Conservation (phyloP, 2,113 vertebrate species). For the Cynopterus brachyotis region DNA sequence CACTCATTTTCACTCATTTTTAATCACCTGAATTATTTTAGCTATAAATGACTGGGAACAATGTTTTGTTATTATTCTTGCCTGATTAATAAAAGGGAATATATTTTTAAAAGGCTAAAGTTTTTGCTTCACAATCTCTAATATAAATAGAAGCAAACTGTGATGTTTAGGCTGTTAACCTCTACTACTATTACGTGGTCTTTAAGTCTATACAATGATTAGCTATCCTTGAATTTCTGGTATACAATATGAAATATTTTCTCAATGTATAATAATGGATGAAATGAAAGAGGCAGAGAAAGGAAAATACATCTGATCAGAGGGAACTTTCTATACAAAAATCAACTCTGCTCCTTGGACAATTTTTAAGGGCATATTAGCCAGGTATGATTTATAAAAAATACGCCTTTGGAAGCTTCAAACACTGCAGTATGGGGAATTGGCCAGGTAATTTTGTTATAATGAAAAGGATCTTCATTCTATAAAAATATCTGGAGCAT, state of each 20-base stretch:
- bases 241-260: neutral
- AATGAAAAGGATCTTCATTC: constrained; percentile 52
- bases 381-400: constrained; percentile 36
- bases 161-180: neutral
- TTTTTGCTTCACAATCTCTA: neutral
- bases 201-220: neutral
- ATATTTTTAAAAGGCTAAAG: neutral
- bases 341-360: neutral
- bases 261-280: neutral
- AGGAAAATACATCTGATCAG: neutral
- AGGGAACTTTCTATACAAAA: constrained; percentile 28
- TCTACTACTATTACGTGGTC: neutral
- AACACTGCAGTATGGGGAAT: neutral
- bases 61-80: neutral
- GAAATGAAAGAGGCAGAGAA: neutral
- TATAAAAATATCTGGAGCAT: constrained; percentile 46
- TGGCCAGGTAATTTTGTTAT: constrained; percentile 31
- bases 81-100: neutral
- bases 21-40: neutral
- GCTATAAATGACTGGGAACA: neutral
- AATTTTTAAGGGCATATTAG: neutral
- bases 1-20: neutral
- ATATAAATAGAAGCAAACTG: neutral
- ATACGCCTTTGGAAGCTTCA: neutral
- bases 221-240: neutral